Percentiles rank a stretch among this genome's conserved stretches.
Evolutionary conservation across 2,113 vertebrate species (phyloP).

Genomic region (Neofelis nebulosa): DNA sequence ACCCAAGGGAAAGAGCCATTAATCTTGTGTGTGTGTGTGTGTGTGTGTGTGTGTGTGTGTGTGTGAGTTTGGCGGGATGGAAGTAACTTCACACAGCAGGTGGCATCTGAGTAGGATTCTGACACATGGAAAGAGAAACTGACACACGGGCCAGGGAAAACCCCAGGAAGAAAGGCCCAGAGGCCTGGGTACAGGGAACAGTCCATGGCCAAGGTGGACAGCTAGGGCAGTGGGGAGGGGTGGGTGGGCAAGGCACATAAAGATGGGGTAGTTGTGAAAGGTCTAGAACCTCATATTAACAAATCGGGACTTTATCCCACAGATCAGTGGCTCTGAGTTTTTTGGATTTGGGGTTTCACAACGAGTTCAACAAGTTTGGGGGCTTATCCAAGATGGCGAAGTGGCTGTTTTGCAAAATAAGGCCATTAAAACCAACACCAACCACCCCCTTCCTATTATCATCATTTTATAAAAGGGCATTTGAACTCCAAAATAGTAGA

Average conservation of each 20-base stretch:
- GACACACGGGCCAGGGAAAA: not conserved
- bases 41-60: not conserved
- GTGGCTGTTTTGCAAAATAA: not conserved
- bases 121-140: not conserved
- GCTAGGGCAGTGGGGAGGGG: too few species aligned
- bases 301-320: not conserved
- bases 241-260: accelerated
- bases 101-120: not conserved
- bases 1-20: not conserved
- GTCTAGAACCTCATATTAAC: not conserved
- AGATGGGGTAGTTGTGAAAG: not conserved
- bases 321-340: not conserved
- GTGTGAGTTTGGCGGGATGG: not conserved
- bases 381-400: not conserved
- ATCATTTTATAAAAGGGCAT: not conserved
- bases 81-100: not conserved
- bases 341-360: not conserved
- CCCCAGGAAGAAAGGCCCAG: not conserved
- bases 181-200: not conserved
- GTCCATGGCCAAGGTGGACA: accelerated
- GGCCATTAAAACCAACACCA: not conserved
- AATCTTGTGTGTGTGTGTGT: not conserved
- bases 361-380: not conserved
- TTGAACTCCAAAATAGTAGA: not conserved
- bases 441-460: not conserved